These are phyloP conservation scores for Alces alces DNA, from an alignment of 2,113 vertebrate genomes.

Conservation along the genomic window DNA sequence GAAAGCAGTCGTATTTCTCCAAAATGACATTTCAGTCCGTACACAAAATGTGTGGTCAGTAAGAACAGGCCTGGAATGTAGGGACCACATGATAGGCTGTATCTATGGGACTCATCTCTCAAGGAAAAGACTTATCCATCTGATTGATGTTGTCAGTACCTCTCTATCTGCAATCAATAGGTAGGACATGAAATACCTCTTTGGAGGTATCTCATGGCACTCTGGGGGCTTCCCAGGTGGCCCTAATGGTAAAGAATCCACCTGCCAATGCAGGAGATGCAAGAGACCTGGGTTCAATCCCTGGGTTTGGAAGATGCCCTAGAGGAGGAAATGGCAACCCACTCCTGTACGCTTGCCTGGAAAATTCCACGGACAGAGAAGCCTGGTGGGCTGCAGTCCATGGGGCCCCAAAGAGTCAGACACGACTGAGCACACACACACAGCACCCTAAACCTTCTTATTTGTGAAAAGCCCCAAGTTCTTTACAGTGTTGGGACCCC, in stretches of 20 bases:
- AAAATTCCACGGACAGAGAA: neutral
- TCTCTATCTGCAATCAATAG: neutral
- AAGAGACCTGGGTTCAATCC: neutral
- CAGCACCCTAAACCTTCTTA: neutral
- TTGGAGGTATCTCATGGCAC: neutral
- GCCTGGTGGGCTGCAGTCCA: neutral
- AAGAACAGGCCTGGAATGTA: neutral
- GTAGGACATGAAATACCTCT: neutral
- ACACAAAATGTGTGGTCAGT: neutral
- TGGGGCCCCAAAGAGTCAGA: neutral
- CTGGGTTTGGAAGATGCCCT: neutral
- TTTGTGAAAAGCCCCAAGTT: neutral
- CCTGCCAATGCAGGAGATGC: neutral
- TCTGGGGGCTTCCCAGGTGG: neutral
- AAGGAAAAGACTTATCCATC: neutral
- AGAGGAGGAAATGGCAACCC: neutral
- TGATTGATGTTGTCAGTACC: neutral
- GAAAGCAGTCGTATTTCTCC: neutral
- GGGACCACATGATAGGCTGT: neutral
- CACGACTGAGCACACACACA: neutral
- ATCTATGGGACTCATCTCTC: neutral
- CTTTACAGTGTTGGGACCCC: neutral
- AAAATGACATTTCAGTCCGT: neutral
- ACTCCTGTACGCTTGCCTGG: neutral
- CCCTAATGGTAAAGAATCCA: neutral